These are phyloP conservation scores for Bryconaethiops microstoma DNA, from an alignment of 2,797 vertebrate genomes.

Conservation along the genomic window DNA sequence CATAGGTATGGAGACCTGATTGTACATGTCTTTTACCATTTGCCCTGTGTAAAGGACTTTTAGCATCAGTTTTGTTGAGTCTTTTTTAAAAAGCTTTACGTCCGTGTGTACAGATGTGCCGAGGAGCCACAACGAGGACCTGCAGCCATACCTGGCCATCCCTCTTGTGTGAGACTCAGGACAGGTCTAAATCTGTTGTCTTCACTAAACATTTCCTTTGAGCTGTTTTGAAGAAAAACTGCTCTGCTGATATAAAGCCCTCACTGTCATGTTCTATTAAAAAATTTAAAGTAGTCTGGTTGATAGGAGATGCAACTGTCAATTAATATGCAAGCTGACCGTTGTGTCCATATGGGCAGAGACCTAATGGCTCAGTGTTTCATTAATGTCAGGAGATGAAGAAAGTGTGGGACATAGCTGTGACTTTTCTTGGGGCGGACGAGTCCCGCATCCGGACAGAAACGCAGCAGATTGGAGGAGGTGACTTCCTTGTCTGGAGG, in stretches of 20 bases:
- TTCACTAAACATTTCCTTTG: neutral
- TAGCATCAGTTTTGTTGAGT: neutral
- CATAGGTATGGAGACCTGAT: slow-evolving; percentile 82
- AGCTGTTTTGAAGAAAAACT: too few species aligned
- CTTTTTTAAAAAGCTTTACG: neutral
- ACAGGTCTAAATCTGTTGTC: slow-evolving; percentile 76
- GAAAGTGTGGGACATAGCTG: slow-evolving; percentile 88
- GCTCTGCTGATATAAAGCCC: too few species aligned
- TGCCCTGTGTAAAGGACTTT: neutral
- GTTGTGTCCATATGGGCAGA: neutral
- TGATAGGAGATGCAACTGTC: too few species aligned
- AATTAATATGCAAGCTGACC: too few species aligned
- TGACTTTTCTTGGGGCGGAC: slow-evolving; percentile 87
- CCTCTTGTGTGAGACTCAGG: slow-evolving; percentile 91
- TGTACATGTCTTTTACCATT: neutral
- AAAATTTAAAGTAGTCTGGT: too few species aligned
- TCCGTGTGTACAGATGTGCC: slow-evolving; percentile 80
- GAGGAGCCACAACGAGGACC: slow-evolving; percentile 91
- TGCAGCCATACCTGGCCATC: slow-evolving; percentile 92
- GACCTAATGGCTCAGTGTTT: neutral
- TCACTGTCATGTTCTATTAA: too few species aligned
- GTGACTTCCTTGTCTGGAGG: slow-evolving; percentile 90
- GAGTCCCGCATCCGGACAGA: slow-evolving; percentile 92
- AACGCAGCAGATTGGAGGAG: slow-evolving; percentile 84
- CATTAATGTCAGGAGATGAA: slow-evolving; percentile 81